Percentiles rank a stretch among this genome's conserved stretches.
Conservation (phyloP, 92 coral and sea anemone species). For the Paramuricea clavata region DNA sequence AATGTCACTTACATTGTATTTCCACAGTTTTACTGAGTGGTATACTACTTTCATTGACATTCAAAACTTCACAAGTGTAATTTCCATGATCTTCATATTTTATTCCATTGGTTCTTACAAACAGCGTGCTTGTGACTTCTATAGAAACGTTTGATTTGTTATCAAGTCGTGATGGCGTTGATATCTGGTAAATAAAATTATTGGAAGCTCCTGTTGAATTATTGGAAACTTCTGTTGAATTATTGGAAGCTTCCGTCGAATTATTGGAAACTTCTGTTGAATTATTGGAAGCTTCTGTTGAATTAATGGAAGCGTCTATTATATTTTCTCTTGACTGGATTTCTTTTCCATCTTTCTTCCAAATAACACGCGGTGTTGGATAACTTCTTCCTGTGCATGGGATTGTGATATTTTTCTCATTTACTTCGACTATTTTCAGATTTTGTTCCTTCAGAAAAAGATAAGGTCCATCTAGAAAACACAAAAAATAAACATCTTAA, state of each 20-base stretch:
- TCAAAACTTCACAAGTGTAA: slow-evolving; percentile 72
- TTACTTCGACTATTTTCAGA: not conserved
- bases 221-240: not conserved
- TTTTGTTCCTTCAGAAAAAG: not conserved
- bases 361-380: slow-evolving; percentile 67
- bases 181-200: slow-evolving; percentile 50
- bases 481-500: not conserved
- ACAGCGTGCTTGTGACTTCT: slow-evolving; percentile 67
- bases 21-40: slow-evolving; percentile 32
- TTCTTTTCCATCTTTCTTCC: slow-evolving; percentile 45
- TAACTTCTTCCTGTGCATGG: slow-evolving; percentile 75
- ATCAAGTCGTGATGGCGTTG: not conserved
- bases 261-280: not conserved
- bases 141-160: slow-evolving; percentile 30
- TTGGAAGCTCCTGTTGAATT: not conserved
- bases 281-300: not conserved
- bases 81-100: slow-evolving; percentile 72
- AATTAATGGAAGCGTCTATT: no score
- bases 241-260: not conserved
- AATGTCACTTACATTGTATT: slow-evolving; percentile 72
- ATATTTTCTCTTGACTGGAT: slow-evolving; percentile 12
- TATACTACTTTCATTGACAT: slow-evolving; percentile 14
- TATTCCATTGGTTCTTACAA: slow-evolving; percentile 64
- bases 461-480: not conserved
- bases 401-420: slow-evolving; percentile 48